Percentiles rank a stretch among this genome's conserved stretches.
Evolutionary conservation across 2,113 vertebrate species (phyloP).

Genomic region (Rallus limicola): DNA sequence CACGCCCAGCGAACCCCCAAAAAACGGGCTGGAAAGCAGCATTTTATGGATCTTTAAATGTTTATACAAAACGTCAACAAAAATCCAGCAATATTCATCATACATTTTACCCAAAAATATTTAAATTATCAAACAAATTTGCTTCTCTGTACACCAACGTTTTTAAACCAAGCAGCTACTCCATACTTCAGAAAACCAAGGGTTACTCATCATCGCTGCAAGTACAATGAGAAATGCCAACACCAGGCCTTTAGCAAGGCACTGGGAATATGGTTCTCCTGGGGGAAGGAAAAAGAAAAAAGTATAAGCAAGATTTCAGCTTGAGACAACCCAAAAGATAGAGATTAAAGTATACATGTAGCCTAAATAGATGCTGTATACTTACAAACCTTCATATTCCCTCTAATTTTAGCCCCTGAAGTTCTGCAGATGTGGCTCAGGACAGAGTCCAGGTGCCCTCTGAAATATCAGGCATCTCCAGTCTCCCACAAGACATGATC

Average conservation of each 20-base stretch:
- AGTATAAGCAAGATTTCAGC: background rate
- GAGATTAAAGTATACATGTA: background rate
- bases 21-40: fast-evolving
- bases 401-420: background rate
- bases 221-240: constrained; percentile 79
- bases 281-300: background rate
- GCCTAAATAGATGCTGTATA: background rate
- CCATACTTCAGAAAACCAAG: constrained; percentile 80
- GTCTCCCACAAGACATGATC: background rate
- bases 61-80: background rate
- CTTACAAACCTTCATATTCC: background rate
- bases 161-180: background rate
- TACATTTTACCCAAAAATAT: background rate
- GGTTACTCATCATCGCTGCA: constrained; percentile 77
- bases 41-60: background rate
- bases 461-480: background rate
- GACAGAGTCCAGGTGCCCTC: background rate
- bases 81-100: background rate
- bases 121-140: background rate
- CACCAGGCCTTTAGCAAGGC: constrained; percentile 86
- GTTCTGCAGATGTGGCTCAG: background rate
- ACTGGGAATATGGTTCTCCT: constrained; percentile 86
- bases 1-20: background rate
- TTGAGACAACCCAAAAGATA: background rate
- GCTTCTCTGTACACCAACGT: background rate